Conservation (phyloP, 2,888 invertebrate species). For the Megastigmus dorsalis region DNA sequence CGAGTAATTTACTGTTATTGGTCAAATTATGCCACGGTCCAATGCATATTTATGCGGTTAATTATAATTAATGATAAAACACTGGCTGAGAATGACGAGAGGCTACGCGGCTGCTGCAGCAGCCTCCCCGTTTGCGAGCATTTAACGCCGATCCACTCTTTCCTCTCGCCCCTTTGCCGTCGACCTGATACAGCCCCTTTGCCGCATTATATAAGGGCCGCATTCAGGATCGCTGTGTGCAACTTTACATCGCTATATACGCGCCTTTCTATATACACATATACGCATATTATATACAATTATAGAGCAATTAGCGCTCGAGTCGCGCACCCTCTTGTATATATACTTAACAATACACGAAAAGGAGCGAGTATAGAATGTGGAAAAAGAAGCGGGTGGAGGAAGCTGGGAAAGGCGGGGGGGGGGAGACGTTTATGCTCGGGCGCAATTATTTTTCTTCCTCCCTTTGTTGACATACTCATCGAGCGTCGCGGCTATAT, state of each 20-base stretch:
- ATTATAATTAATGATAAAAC: constrained; percentile 74
- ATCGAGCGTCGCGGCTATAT: constrained; percentile 29
- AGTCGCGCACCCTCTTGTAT: constrained; percentile 28
- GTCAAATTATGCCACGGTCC: constrained; percentile 73
- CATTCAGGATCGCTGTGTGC: constrained; percentile 27
- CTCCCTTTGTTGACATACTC: constrained; percentile 40
- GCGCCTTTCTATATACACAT: no score
- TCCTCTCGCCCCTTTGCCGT: background rate
- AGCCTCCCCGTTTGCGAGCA: no score
- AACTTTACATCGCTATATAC: no score
- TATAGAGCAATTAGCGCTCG: constrained; percentile 38
- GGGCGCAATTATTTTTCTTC: constrained; percentile 51
- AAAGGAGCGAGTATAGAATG: constrained; percentile 3
- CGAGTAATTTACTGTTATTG: constrained; percentile 74
- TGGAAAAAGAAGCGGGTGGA: constrained; percentile 2
- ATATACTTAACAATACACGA: background rate
- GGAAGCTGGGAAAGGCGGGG: background rate
- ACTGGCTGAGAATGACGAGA: constrained; percentile 66
- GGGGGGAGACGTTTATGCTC: constrained; percentile 8
- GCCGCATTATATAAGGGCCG: constrained; percentile 3
- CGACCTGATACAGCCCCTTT: constrained; percentile 18
- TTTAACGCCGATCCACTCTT: constrained; percentile 54
- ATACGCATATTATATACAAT: constrained; percentile 27
- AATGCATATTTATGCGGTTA: constrained; percentile 74
- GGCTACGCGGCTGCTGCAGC: no score